Conservation (phyloP, 2,888 invertebrate species). For the Leptogaster cylindrica region DNA sequence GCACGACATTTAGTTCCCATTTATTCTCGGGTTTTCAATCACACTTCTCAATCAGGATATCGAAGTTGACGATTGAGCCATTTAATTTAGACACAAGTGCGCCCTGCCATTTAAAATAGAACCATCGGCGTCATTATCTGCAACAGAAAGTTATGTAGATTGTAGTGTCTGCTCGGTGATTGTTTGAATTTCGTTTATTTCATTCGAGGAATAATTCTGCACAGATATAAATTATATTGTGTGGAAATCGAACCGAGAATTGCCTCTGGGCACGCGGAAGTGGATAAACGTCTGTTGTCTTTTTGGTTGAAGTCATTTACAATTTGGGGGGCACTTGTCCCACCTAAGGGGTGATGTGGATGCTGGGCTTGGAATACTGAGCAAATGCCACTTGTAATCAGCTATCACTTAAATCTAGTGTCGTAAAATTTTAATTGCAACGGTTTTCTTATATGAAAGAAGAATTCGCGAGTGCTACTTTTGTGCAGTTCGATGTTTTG, state of each 20-base stretch:
- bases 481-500: not conserved
- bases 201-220: slow-evolving; percentile 5
- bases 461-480: slow-evolving; percentile 1
- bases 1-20: slow-evolving; percentile 45
- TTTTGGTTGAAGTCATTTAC: slow-evolving; percentile 14
- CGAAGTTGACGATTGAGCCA: slow-evolving; percentile 38
- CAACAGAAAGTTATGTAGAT: slow-evolving; percentile 32
- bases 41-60: slow-evolving; percentile 44
- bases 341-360: slow-evolving; percentile 12
- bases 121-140: slow-evolving; percentile 27
- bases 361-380: slow-evolving; percentile 38
- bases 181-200: slow-evolving; percentile 33
- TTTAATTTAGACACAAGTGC: slow-evolving; percentile 29
- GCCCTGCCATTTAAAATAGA: slow-evolving; percentile 26
- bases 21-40: slow-evolving; percentile 41
- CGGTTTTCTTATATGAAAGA: slow-evolving; percentile 42
- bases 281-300: slow-evolving; percentile 31
- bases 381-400: slow-evolving; percentile 36
- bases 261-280: slow-evolving; percentile 44
- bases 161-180: slow-evolving; percentile 35
- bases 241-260: slow-evolving; percentile 42
- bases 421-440: slow-evolving; percentile 39
- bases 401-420: slow-evolving; percentile 29
- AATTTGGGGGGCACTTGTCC: slow-evolving; percentile 13
- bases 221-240: slow-evolving; percentile 32